Evolutionary conservation across 2,797 vertebrate species (phyloP).

Genomic region (Eurystomus glaucurus): DNA sequence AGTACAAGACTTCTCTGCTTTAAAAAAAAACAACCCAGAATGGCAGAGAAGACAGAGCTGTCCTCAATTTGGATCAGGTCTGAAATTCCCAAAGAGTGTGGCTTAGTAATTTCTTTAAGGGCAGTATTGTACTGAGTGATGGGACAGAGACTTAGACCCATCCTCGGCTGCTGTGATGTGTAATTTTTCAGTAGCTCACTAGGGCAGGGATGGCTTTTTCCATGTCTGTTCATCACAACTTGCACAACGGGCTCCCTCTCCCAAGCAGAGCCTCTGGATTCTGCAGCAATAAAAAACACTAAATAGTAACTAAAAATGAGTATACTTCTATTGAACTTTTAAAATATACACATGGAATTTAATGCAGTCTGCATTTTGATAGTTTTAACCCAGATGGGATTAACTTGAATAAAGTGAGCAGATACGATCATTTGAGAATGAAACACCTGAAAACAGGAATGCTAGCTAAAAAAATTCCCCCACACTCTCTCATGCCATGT

Average conservation of each 20-base stretch:
- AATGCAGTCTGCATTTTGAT: conserved; percentile 23
- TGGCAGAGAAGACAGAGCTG: fast-evolving
- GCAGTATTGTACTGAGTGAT: not conserved
- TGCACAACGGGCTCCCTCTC: not conserved
- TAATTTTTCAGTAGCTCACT: not conserved
- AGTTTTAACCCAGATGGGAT: not conserved
- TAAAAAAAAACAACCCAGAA: not conserved
- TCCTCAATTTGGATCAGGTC: not conserved
- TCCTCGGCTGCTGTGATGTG: not conserved
- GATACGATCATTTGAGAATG: not conserved
- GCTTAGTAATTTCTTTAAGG: not conserved
- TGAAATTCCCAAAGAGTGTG: not conserved
- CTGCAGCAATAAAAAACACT: not conserved
- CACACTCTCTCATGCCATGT: not conserved
- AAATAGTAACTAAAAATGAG: not conserved
- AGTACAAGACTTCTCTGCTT: not conserved
- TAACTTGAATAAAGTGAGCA: not conserved
- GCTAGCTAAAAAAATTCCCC: not conserved
- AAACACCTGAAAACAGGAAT: not conserved
- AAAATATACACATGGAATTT: not conserved
- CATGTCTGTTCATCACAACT: not conserved
- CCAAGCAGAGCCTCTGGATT: not conserved
- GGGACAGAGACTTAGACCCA: not conserved
- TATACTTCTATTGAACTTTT: not conserved
- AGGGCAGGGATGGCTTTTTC: not conserved